Percentiles rank a stretch among this genome's conserved stretches.
Evolutionary conservation across 2,113 vertebrate genomes (phyloP).

Genomic region (Percina caprodes): DNA sequence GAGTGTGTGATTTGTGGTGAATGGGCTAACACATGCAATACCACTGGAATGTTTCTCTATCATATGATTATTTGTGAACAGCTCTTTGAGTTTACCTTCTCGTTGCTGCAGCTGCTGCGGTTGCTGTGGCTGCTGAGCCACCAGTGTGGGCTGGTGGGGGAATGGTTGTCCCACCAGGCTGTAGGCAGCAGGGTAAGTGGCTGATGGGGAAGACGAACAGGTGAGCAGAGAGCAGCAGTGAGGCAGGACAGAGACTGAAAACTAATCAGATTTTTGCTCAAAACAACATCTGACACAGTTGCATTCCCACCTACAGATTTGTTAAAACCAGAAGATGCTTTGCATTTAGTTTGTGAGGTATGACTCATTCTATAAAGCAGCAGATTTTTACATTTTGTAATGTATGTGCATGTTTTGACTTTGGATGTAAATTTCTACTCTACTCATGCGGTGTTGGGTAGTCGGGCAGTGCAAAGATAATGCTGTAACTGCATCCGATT

Average conservation of each 20-base stretch:
- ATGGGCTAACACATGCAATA: constrained; percentile 12
- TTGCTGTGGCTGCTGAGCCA: constrained; percentile 91
- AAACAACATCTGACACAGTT: constrained; percentile 49
- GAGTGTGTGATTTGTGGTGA: constrained; percentile 5
- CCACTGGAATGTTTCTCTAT: constrained; percentile 5
- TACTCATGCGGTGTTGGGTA: constrained; percentile 22
- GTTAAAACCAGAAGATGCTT: constrained; percentile 34
- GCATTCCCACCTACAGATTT: constrained; percentile 35
- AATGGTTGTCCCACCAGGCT: constrained; percentile 92
- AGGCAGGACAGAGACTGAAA: constrained; percentile 28
- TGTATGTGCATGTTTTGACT: constrained; percentile 59
- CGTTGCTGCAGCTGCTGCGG: constrained; percentile 90
- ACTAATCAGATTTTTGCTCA: constrained; percentile 21
- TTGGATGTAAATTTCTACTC: constrained; percentile 27
- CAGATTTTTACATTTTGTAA: constrained; percentile 47
- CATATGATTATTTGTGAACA: constrained; percentile 1
- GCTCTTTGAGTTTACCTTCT: constrained; percentile 82
- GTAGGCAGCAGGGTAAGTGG: constrained; percentile 93
- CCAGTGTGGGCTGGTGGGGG: constrained; percentile 90
- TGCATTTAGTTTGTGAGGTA: constrained; percentile 32
- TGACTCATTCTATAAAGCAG: constrained; percentile 34
- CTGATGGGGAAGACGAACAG: constrained; percentile 74
- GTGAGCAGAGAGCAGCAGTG: constrained; percentile 24
- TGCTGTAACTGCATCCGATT: constrained; percentile 23
- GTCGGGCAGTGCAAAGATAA: constrained; percentile 7